These are phyloP conservation scores for Deilephila porcellus DNA, from an alignment of 2,888 invertebrate genomes.

Conservation along the genomic window DNA sequence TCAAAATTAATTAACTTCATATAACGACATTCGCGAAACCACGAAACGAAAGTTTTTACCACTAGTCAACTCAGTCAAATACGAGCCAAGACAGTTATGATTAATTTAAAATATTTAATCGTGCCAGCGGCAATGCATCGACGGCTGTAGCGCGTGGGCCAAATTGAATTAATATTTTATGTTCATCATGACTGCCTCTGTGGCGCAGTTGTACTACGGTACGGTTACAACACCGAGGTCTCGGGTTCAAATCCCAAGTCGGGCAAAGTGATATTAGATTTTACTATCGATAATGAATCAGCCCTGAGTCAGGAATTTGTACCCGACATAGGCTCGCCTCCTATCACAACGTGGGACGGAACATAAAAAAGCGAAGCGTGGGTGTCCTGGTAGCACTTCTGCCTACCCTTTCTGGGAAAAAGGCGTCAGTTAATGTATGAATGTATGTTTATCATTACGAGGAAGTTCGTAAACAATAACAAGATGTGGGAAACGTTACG, in stretches of 20 bases:
- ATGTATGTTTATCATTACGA: constrained; percentile 44
- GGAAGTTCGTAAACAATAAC: constrained; percentile 53
- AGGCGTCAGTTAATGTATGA: no score
- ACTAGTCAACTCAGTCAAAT: background rate
- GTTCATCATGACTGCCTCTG: constrained; percentile 43
- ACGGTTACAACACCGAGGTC: no score
- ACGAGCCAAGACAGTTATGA: background rate
- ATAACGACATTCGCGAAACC: background rate
- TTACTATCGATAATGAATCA: no score
- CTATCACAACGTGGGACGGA: no score
- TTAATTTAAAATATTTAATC: constrained; percentile 2
- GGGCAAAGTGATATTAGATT: no score
- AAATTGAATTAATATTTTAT: constrained; percentile 64
- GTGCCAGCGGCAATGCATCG: constrained; percentile 15
- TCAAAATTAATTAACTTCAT: background rate
- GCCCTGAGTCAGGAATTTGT: no score
- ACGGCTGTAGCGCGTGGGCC: constrained; percentile 31
- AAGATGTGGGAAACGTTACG: constrained; percentile 43
- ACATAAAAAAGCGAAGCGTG: no score
- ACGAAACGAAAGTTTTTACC: constrained; percentile 4
- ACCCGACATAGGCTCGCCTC: no score
- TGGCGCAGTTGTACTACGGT: no score
- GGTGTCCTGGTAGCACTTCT: no score
- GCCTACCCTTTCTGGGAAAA: no score
- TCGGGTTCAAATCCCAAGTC: no score